Conservation (phyloP, 2,888 invertebrate genomes). For the Carcina quercana region DNA sequence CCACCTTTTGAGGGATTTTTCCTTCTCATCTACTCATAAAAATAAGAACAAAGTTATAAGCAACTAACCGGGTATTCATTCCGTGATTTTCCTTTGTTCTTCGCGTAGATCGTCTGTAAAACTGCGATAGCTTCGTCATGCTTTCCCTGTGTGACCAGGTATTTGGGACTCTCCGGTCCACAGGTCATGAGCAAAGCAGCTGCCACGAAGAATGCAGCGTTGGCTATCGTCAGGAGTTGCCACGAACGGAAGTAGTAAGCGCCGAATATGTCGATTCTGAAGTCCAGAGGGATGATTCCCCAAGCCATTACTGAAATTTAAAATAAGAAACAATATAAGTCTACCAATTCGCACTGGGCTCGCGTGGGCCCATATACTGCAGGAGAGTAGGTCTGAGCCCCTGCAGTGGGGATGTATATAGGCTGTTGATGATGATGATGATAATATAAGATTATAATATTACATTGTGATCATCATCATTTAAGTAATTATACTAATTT, state of each 20-base stretch:
- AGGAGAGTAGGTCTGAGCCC: too few relatives aligned
- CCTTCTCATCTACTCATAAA: neutral
- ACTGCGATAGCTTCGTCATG: slow-evolving; percentile 76
- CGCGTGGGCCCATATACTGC: neutral
- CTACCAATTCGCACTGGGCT: neutral
- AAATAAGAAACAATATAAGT: too few relatives aligned
- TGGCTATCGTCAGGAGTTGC: slow-evolving; percentile 79
- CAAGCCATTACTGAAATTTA: slow-evolving; percentile 61
- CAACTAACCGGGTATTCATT: slow-evolving; percentile 66
- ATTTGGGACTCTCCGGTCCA: slow-evolving; percentile 88
- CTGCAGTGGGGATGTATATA: too few relatives aligned
- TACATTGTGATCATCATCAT: too few relatives aligned
- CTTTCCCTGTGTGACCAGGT: slow-evolving; percentile 77
- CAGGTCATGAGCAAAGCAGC: slow-evolving; percentile 68
- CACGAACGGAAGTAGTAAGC: slow-evolving; percentile 78
- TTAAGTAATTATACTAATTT: too few relatives aligned
- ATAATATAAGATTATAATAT: too few relatives aligned
- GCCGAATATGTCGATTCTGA: slow-evolving; percentile 57
- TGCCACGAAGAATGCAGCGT: slow-evolving; percentile 76
- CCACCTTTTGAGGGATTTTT: too few relatives aligned
- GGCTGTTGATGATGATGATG: too few relatives aligned
- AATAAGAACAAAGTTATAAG: slow-evolving; percentile 2
- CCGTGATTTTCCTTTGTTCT: slow-evolving; percentile 45
- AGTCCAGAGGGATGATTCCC: slow-evolving; percentile 76
- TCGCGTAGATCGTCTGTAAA: slow-evolving; percentile 74